These are phyloP conservation scores for Graphium colonna DNA, from an alignment of 2,888 invertebrate genomes.

Conservation along the genomic window DNA sequence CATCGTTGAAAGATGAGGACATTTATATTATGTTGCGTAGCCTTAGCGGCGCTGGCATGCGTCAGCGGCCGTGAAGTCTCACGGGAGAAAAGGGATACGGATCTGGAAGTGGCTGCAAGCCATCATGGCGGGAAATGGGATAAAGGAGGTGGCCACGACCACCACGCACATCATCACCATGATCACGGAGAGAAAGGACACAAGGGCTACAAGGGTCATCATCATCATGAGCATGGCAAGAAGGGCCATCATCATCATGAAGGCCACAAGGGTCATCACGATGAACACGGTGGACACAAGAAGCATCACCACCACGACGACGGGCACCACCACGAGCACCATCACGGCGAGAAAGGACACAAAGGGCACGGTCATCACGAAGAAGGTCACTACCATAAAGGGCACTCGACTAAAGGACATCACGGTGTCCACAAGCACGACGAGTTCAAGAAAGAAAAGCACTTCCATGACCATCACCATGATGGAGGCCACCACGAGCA, in stretches of 20 bases:
- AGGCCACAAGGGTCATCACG: constrained; percentile 81
- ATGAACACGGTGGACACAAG: constrained; percentile 83
- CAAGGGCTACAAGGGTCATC: constrained; percentile 85
- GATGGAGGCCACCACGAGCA: constrained; percentile 89
- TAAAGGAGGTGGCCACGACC: constrained; percentile 83
- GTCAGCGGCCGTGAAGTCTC: constrained; percentile 75
- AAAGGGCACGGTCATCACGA: constrained; percentile 79
- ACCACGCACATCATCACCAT: constrained; percentile 82
- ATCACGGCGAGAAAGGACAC: constrained; percentile 84
- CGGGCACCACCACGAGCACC: constrained; percentile 82
- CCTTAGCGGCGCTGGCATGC: constrained; percentile 73
- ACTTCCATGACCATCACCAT: constrained; percentile 91
- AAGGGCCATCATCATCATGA: constrained; percentile 88
- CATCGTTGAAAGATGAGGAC: constrained; percentile 61
- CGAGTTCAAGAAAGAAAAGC: constrained; percentile 92
- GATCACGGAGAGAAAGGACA: constrained; percentile 86
- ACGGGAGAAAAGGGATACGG: constrained; percentile 70
- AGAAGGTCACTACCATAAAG: constrained; percentile 88
- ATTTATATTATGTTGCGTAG: constrained; percentile 61
- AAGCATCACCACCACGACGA: constrained; percentile 84
- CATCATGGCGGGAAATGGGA: constrained; percentile 71
- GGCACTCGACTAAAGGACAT: constrained; percentile 91
- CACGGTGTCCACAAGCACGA: constrained; percentile 92
- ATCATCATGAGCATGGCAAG: constrained; percentile 83
- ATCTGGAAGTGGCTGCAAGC: constrained; percentile 76